Percentiles rank a stretch among this genome's conserved stretches.
Evolutionary conservation across 2,888 invertebrate species (phyloP).

Genomic region (Drosophila mayaguana): DNA sequence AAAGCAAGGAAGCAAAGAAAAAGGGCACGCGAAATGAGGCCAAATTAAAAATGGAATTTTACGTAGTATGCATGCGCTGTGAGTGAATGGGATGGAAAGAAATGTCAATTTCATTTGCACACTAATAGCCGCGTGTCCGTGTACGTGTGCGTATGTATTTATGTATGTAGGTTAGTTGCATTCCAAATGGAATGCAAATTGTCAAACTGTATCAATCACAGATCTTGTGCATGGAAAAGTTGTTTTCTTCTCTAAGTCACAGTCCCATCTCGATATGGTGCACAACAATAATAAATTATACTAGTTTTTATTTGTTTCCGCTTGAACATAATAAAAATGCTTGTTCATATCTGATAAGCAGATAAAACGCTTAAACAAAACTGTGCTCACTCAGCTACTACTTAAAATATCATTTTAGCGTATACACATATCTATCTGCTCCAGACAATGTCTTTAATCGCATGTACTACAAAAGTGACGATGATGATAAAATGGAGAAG

Average conservation of each 20-base stretch:
- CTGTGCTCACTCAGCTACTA: conserved; percentile 1
- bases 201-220: conserved; percentile 38
- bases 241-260: neutral
- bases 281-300: neutral
- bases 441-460: conserved; percentile 24
- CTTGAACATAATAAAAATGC: conserved; percentile 9
- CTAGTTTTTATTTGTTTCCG: conserved; percentile 5
- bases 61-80: conserved; percentile 6
- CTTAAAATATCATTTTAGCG: neutral
- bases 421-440: neutral
- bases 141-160: conserved; percentile 18
- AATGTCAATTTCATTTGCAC: conserved; percentile 43
- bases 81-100: conserved; percentile 22
- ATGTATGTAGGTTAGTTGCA: conserved; percentile 44
- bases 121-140: neutral
- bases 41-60: conserved; percentile 33
- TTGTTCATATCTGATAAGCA: conserved; percentile 1
- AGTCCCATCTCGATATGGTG: neutral
- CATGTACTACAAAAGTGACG: conserved; percentile 18
- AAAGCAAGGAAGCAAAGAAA: conserved; percentile 27
- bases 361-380: conserved; percentile 11
- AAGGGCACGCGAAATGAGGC: conserved; percentile 50
- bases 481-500: conserved; percentile 26
- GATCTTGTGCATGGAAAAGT: conserved; percentile 23
- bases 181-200: conserved; percentile 39